Evolutionary conservation across 2,888 invertebrate species (phyloP).

Genomic region (Drosophila aldrichi): DNA sequence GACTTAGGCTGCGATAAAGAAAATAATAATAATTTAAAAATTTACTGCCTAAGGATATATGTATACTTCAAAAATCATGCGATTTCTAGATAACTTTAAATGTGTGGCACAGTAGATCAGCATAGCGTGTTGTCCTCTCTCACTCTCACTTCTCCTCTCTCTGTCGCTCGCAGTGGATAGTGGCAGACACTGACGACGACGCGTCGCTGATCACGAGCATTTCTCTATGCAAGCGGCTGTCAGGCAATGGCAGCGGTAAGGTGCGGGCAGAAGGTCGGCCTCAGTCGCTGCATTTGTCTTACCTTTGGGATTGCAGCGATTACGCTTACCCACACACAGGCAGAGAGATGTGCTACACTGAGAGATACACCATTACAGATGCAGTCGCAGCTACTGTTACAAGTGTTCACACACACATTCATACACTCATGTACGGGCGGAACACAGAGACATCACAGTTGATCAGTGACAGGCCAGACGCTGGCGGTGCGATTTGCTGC

Average conservation of each 20-base stretch:
- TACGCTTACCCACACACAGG: constrained; percentile 40
- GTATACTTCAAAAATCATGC: not conserved
- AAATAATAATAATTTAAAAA: not conserved
- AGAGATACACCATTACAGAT: constrained; percentile 8
- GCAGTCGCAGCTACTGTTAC: constrained; percentile 29
- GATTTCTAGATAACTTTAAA: not conserved
- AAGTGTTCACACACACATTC: constrained; percentile 7
- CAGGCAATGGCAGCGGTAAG: constrained; percentile 36
- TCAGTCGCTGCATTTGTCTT: constrained; percentile 50
- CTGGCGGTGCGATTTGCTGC: constrained; percentile 62
- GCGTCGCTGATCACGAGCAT: constrained; percentile 68
- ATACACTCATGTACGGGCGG: constrained; percentile 9
- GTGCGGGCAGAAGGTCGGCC: constrained; percentile 35
- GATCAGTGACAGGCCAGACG: constrained; percentile 55
- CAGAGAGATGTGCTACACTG: not conserved
- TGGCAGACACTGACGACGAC: constrained; percentile 37
- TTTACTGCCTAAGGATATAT: not conserved
- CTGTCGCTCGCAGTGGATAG: constrained; percentile 20
- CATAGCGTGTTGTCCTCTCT: constrained; percentile 16
- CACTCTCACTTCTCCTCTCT: not conserved
- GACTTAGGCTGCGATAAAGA: no score
- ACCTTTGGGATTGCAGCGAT: constrained; percentile 68
- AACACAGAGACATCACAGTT: constrained; percentile 30
- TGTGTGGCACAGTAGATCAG: constrained; percentile 6
- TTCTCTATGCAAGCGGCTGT: constrained; percentile 64